A percentile compares a stretch with the other conserved stretches of the same genome.
Evolutionary conservation across 2,113 vertebrate species (phyloP).

Genomic region (Strix uralensis): DNA sequence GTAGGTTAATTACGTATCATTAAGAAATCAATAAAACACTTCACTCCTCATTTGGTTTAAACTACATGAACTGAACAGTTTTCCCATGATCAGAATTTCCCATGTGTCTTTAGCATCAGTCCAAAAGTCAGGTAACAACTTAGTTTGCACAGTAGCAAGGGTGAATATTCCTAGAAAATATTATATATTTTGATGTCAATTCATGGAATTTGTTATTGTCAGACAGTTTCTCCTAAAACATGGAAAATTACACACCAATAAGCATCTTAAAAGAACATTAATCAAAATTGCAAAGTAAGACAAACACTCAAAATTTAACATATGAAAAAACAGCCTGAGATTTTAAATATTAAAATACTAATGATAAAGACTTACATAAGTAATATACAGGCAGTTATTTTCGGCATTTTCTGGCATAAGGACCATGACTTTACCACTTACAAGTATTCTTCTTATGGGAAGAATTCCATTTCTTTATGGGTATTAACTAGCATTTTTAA

Average conservation of each 20-base stretch:
- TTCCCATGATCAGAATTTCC: not conserved
- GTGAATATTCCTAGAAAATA: not conserved
- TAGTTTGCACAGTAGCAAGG: not conserved
- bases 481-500: not conserved
- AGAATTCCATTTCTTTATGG: not conserved
- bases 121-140: not conserved
- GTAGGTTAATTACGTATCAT: not conserved
- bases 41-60: not conserved
- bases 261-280: not conserved
- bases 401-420: not conserved
- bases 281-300: not conserved
- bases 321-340: not conserved
- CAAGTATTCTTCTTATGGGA: not conserved
- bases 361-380: not conserved
- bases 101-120: not conserved
- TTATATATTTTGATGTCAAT: not conserved
- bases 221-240: not conserved
- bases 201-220: not conserved
- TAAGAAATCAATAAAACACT: not conserved
- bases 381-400: not conserved
- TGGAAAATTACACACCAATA: not conserved
- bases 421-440: not conserved
- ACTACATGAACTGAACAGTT: not conserved
- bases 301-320: not conserved
- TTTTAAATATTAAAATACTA: not conserved